Conservation (phyloP, 2,888 invertebrate genomes). For the Silvanus unidentatus region DNA sequence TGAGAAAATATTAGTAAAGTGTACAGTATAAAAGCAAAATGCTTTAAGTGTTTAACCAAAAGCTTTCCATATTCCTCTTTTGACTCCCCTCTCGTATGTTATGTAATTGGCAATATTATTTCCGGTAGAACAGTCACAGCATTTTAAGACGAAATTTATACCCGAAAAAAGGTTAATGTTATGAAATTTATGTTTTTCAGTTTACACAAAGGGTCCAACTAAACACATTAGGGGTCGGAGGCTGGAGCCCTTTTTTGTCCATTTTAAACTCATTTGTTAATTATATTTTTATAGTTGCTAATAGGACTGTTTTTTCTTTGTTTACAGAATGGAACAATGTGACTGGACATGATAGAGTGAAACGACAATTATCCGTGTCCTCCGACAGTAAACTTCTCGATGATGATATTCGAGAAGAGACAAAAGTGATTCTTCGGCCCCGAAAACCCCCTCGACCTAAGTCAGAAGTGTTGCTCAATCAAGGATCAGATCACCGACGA, state of each 20-base stretch:
- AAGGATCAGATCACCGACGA: conserved; percentile 62
- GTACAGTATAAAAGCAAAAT: no score
- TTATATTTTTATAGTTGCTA: neutral
- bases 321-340: conserved; percentile 70
- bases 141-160: neutral
- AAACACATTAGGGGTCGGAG: no score
- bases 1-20: no score
- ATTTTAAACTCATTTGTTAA: no score
- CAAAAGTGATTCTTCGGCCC: conserved; percentile 81
- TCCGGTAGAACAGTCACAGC: neutral
- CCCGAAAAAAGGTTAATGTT: neutral
- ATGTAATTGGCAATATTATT: conserved; percentile 1
- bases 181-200: neutral
- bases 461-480: conserved; percentile 88
- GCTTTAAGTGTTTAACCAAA: conserved; percentile 1
- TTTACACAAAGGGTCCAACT: neutral
- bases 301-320: conserved; percentile 6
- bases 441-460: conserved; percentile 92
- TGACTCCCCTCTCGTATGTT: neutral
- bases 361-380: conserved; percentile 84
- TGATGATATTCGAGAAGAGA: conserved; percentile 84
- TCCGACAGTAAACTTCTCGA: conserved; percentile 89
- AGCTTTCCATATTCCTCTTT: neutral
- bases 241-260: no score
- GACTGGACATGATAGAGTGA: conserved; percentile 70